phyloP scores from a whole-genome alignment of 2,113 vertebrate genomes.

The Sinosuthora webbiana region DNA sequence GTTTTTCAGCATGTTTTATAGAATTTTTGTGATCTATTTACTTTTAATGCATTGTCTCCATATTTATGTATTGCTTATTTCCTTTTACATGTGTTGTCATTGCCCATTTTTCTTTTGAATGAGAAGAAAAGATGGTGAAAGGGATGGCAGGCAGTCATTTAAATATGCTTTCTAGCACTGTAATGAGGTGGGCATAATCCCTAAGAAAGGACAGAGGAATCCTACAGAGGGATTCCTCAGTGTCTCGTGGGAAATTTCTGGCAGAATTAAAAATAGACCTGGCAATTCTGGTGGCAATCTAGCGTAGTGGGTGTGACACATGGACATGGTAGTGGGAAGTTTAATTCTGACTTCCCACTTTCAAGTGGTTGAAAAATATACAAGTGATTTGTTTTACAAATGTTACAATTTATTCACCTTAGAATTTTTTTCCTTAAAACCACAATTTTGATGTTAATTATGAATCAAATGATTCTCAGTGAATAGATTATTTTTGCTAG shows the following conservation, averaged over 20 bases:
- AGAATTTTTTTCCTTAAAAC: neutral
- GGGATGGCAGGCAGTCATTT: neutral
- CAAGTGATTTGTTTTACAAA: neutral
- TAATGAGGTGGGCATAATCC: neutral
- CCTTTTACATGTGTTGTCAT: neutral
- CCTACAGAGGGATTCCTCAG: neutral
- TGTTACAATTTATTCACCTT: neutral
- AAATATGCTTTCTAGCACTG: neutral
- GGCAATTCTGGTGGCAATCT: neutral
- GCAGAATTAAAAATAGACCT: neutral
- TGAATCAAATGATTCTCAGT: neutral
- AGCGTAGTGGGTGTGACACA: fast-evolving
- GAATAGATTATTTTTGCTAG: neutral
- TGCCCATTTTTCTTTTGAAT: neutral
- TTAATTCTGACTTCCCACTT: neutral
- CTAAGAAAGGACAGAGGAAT: neutral
- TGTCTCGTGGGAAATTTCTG: neutral
- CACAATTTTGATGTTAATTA: neutral
- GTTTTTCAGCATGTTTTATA: neutral
- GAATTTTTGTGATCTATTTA: neutral
- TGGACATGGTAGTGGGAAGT: neutral
- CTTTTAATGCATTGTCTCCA: neutral
- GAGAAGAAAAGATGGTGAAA: neutral
- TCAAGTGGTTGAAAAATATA: neutral
- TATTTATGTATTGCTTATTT: neutral